Evolutionary conservation across 1,140 invertebrate genomes (phyloP).

Genomic region (Sesamia nonagrioides): DNA sequence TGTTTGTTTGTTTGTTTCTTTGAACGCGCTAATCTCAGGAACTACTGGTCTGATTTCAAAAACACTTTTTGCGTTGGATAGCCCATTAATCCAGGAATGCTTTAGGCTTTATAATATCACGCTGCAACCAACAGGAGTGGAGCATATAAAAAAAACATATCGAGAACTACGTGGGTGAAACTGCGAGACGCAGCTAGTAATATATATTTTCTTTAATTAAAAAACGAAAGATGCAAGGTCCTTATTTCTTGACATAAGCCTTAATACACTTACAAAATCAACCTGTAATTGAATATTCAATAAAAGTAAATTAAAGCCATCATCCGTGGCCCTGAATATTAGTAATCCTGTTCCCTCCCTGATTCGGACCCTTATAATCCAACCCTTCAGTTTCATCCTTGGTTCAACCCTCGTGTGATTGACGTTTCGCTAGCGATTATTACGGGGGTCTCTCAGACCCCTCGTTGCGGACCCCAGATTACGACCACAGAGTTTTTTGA

Average conservation of each 20-base stretch:
- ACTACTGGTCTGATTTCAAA: no score
- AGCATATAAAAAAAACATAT: no score
- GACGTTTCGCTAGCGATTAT: conserved; percentile 75
- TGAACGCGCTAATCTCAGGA: no score
- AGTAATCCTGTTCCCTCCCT: conserved; percentile 76
- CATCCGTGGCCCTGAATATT: conserved; percentile 77
- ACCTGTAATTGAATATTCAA: conserved; percentile 70
- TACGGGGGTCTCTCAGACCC: conserved; percentile 63
- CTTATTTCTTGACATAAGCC: neutral
- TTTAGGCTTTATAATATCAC: no score
- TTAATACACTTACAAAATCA: conserved; percentile 57
- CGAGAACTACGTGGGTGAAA: no score
- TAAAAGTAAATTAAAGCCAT: conserved; percentile 78
- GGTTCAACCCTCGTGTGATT: conserved; percentile 73
- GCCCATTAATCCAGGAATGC: no score
- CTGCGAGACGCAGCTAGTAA: no score
- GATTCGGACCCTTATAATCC: conserved; percentile 84
- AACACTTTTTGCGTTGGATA: no score
- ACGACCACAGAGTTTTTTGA: conserved; percentile 66
- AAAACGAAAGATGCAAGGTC: neutral
- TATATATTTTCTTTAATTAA: no score
- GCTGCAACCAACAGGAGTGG: no score
- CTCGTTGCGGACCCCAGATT: conserved; percentile 69
- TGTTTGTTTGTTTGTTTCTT: no score
- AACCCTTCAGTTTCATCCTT: conserved; percentile 81